Conservation (phyloP, 1,140 invertebrate genomes). For the Rhizoglyphus robini region DNA sequence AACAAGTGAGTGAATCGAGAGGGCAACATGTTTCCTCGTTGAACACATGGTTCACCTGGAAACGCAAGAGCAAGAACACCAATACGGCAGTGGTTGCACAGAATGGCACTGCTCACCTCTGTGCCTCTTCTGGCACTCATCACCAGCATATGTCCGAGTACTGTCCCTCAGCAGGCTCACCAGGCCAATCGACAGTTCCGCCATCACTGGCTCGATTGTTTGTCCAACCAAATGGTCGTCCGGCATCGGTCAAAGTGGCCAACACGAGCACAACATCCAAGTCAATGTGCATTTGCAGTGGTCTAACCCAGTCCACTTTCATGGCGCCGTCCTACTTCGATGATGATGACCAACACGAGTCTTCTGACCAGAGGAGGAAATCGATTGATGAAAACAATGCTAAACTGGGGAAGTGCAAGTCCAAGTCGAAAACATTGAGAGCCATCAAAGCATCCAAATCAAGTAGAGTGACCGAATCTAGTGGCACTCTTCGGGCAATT, state of each 20-base stretch:
- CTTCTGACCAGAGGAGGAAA: neutral
- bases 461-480: neutral
- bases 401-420: neutral
- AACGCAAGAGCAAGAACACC: neutral
- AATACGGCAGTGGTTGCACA: neutral
- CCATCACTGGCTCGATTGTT: conserved; percentile 7
- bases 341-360: neutral
- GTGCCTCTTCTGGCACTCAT: too few species aligned
- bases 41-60: neutral
- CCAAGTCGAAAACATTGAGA: neutral
- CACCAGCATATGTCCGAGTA: neutral
- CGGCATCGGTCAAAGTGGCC: neutral
- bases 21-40: neutral
- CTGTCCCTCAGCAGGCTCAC: neutral
- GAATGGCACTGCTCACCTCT: too few species aligned
- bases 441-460: neutral
- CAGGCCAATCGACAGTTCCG: neutral
- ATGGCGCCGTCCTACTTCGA: conserved; percentile 1
- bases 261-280: neutral
- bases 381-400: neutral
- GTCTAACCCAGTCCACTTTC: neutral
- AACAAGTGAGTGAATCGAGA: neutral
- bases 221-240: neutral
- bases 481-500: neutral
- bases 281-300: neutral